Conservation (phyloP, 2,888 invertebrate species). For the Chirona hameri region DNA sequence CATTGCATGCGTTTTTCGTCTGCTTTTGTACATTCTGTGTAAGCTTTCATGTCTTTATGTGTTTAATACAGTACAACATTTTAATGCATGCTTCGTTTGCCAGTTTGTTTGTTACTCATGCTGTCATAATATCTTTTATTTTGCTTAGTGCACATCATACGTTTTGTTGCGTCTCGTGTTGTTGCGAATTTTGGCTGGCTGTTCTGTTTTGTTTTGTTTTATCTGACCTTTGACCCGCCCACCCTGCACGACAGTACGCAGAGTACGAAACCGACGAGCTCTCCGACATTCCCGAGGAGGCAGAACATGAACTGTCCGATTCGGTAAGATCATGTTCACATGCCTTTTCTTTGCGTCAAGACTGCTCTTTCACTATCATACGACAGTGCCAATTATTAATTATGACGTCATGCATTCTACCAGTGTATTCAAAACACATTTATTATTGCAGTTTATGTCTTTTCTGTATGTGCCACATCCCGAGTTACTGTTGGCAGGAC, state of each 20-base stretch:
- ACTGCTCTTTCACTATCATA: too few relatives aligned
- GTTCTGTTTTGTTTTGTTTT: slow-evolving; percentile 28
- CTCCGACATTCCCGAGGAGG: slow-evolving; percentile 52
- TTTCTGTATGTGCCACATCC: too few relatives aligned
- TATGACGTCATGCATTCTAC: too few relatives aligned
- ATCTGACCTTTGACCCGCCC: not conserved
- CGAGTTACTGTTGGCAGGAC: too few relatives aligned
- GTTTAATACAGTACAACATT: not conserved
- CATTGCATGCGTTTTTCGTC: not conserved
- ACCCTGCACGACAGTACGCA: not conserved
- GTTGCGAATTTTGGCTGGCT: not conserved
- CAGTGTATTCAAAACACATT: too few relatives aligned
- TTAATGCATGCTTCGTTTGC: not conserved
- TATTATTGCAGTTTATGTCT: too few relatives aligned
- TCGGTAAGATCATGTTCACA: slow-evolving; percentile 33
- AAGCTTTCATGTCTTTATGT: not conserved
- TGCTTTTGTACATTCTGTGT: not conserved
- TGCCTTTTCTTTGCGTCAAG: too few relatives aligned
- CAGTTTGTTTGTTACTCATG: not conserved
- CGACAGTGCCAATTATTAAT: too few relatives aligned
- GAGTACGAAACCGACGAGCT: slow-evolving; percentile 43
- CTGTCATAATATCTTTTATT: not conserved
- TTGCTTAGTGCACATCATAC: not conserved
- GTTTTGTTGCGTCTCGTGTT: slow-evolving; percentile 27
- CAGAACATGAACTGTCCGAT: slow-evolving; percentile 43